Evolutionary conservation across 2,797 vertebrate genomes (phyloP), one percentile per base, ranked within the genome.

Genomic region (Ctenochaetus hawaiiensis): DNA sequence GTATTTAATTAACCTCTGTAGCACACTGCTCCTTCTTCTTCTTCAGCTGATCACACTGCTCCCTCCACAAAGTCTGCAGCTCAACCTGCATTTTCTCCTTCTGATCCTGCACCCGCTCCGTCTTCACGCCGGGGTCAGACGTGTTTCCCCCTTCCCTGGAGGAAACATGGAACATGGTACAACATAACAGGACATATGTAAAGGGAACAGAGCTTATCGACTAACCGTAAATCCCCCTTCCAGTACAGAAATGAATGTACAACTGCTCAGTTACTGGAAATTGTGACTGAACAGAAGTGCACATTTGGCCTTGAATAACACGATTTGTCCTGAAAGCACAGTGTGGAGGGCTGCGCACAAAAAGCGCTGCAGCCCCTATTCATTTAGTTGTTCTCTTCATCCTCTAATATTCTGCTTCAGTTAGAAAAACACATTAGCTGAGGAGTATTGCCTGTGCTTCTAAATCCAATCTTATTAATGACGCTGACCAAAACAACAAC

Each of bases 1-100:
- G 14, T 44, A 5, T 65, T 48, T 34, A 0, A 41, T 77, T 1
- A 8, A 98, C 98, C 96, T 99, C 97, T 0, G 93, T 93, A 45
- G 93, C 94, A 0, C 94, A 96, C 77, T 97, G 97, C 82, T 98
- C 96, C 76, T 96, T 99, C 93, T 93, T 97, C 82, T 94, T 98
- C 91, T 93, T 95, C 76, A 96, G 53, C 20, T 93, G 91, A 6
- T 91, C 93, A 0, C 89, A 91, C 62, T 96, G 94, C 67, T 97
- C 97, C 60, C 92, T 91, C 87, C 94, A 94, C n/a, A 96, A 87
- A 8, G 74, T 82, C 57, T 91, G 87, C 54, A 99, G 93, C 83
- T 98, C 97, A 8, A 57, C 69, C 82, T 95, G 95, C 93, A 99
- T 91, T 78, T 95, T 96, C 9, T 95, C 95, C 81, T 94, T 96